Conservation (phyloP, 2,888 invertebrate species). For the Blastobasis adustella region DNA sequence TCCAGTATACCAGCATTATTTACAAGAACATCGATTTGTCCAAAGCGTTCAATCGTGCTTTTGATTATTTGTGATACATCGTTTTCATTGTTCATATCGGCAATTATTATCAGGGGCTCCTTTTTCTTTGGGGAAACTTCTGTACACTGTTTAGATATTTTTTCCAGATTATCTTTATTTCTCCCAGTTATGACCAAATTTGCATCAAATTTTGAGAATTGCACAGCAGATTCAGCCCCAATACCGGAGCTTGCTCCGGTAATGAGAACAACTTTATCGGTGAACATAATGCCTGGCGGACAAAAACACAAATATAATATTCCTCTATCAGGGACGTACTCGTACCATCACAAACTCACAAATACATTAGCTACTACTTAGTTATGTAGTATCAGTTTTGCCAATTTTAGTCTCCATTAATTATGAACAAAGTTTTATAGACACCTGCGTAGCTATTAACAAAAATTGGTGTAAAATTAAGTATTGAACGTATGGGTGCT, state of each 20-base stretch:
- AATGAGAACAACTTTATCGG: constrained; percentile 75
- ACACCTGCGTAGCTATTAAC: no score
- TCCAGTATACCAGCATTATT: constrained; percentile 93
- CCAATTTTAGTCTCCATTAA: no score
- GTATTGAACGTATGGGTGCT: no score
- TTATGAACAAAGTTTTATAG: no score
- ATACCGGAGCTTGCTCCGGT: constrained; percentile 86
- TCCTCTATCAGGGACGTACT: no score
- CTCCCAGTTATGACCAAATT: constrained; percentile 79
- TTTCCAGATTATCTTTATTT: constrained; percentile 79
- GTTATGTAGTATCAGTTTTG: no score
- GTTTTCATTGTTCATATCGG: constrained; percentile 79
- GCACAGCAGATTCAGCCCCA: constrained; percentile 80
- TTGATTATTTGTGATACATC: constrained; percentile 80
- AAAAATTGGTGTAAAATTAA: no score
- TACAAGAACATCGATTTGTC: constrained; percentile 83
- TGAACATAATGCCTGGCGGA: constrained; percentile 47
- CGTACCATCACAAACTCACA: no score
- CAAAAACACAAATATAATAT: neutral
- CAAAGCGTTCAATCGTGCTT: constrained; percentile 78
- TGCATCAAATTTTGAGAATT: constrained; percentile 80
- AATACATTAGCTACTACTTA: no score
- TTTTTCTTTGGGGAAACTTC: constrained; percentile 40
- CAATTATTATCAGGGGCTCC: constrained; percentile 74
- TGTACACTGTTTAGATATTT: constrained; percentile 75